Evolutionary conservation across 2,797 vertebrate genomes (phyloP), one percentile per base, ranked within the genome.

Genomic region (Coregonus suidteri): DNA sequence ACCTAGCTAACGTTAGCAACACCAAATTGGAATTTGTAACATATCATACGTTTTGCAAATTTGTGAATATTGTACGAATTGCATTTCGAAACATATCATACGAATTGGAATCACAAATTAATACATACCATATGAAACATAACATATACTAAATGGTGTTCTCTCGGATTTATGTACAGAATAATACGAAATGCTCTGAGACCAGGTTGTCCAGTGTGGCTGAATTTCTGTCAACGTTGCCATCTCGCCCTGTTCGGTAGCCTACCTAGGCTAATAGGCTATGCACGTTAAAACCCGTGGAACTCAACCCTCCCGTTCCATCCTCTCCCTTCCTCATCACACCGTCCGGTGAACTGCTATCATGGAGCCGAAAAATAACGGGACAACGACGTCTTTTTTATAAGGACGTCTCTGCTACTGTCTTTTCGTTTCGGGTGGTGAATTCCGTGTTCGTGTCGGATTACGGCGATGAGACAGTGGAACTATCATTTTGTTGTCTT

Each of bases 361-460:
- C 14, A 20, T 15, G 71, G 20, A 67, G 3, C 6, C 11, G 14
- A 9, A 52, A 7, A 37, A 47, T 68, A 71, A 71, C 62, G 16
- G 69, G 59, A 66, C 52, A 11, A 52, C 14, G 31, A 35, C 9
- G 15, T 47, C 6, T 72, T 54, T 72, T 52, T 30, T 34, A 16
- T 52, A 4, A 15, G 34, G 20, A 7, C 68, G 37, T 9, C 47
- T 53, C 16, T 66, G 11, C 53, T 51, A 9, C 6, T 15, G 20
- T 4, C 37, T 5, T 52, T 65, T 62, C 52, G 14, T 14, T 25
- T 65, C 31, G 35, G 54, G 66, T 37, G 53, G 71, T 56, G 52
- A 34, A 56, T 86, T 81, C 75, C 72, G 81, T 18, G 79, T 83
- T 86, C 79, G 82, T 77, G 84, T 81, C 83, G 76, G 82, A 35